Evolutionary conservation across 2,888 invertebrate genomes (phyloP).

Genomic region (Drosophila atripex): DNA sequence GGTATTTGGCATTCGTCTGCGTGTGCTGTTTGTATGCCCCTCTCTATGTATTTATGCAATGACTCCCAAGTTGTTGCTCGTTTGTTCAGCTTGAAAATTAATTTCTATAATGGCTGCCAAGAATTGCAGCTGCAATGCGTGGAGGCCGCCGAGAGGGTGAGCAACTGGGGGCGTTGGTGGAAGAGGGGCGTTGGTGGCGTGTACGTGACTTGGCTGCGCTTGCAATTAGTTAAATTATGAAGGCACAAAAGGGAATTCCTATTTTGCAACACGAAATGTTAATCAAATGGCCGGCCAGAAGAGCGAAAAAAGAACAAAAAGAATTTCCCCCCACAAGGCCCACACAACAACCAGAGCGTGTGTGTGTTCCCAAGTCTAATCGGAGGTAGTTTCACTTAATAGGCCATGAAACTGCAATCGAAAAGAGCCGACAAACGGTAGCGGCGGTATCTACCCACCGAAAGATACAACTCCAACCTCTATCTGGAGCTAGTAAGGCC

Average conservation of each 20-base stretch:
- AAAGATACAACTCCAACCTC: slow-evolving; percentile 28
- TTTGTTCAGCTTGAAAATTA: slow-evolving; percentile 79
- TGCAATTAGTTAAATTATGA: slow-evolving; percentile 78
- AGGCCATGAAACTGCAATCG: slow-evolving; percentile 63
- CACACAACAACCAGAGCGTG: slow-evolving; percentile 46
- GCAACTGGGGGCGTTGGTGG: too few species aligned
- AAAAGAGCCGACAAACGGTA: slow-evolving; percentile 35
- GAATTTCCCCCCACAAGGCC: slow-evolving; percentile 14
- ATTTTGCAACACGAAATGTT: slow-evolving; percentile 70
- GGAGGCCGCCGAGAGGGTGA: slow-evolving; percentile 16
- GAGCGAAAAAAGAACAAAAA: slow-evolving; percentile 5
- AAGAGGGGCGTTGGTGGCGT: not conserved
- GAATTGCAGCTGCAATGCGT: slow-evolving; percentile 70
- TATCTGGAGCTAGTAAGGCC: slow-evolving; percentile 51
- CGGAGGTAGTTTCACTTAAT: slow-evolving; percentile 64
- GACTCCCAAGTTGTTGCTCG: slow-evolving; percentile 79
- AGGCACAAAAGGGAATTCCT: slow-evolving; percentile 48
- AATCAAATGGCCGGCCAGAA: slow-evolving; percentile 50
- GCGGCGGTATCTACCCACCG: slow-evolving; percentile 4
- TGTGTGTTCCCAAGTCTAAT: slow-evolving; percentile 66
- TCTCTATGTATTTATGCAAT: slow-evolving; percentile 66
- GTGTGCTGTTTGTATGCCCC: slow-evolving; percentile 22
- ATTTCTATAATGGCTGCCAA: slow-evolving; percentile 78
- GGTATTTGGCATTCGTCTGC: slow-evolving; percentile 32
- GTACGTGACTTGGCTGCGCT: slow-evolving; percentile 74